Evolutionary conservation across 2,888 invertebrate species (phyloP), one percentile per base, ranked within the genome.

Genomic region (Morpho achilles): DNA sequence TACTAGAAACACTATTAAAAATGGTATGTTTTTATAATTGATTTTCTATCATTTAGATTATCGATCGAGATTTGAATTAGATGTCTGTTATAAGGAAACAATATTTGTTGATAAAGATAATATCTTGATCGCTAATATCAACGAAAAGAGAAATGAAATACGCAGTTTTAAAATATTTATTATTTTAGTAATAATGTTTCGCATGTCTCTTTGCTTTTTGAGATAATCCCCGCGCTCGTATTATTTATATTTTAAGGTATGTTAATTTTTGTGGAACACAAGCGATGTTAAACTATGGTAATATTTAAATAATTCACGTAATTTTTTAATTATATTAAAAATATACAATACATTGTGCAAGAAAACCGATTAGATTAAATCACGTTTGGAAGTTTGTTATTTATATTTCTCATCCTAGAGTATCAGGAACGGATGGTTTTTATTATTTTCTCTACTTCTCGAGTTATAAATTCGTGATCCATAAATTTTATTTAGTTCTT

Each of bases 21-120:
- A 39, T n/a, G 39, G 39, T 50, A 50, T 45, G 44, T 56, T 41
- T 9, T 41, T 40, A 40, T 47, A 57, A 47, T 57, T 23, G 44
- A 3, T 45, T 45, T 44, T 45, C 22, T 50, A 56, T 50, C 22
- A 10, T 32, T 45, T 39, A 45, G 49, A 40, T 45, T 40, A 56
- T 56, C 52, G 8, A 47, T 41, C 8, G 40, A 46, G 42, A 42
- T 47, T 47, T 16, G 23, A 47, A 23, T 32, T 10, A 57, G 57
- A 51, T 47, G 32, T 46, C 47, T 51, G 47, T 42, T 23, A 8
- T 43, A 52, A 39, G 10, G 39, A 51, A 57, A 52, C 42, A n/a
- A 8, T n/a, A n/a, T 41, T 9, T 47, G 42, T 42, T 41, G 40
- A 52, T 39, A 32, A 41, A 41, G 7, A 46, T 22, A 22, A 46